Conservation (phyloP, 2,113 vertebrate genomes). For the Cyanoderma ruficeps region DNA sequence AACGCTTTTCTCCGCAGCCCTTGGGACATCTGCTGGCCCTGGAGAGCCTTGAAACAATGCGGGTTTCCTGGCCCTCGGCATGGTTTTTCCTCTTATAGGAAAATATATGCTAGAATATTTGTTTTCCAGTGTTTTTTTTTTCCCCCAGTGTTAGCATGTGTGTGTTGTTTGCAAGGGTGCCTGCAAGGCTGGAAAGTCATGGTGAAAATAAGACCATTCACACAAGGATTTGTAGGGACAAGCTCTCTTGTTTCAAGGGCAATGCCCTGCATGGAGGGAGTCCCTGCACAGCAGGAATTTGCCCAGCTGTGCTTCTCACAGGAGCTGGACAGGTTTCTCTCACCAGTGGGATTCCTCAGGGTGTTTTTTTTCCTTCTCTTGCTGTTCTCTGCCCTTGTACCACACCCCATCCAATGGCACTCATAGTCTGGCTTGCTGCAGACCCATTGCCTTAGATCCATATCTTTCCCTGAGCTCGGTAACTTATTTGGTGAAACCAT, state of each 20-base stretch:
- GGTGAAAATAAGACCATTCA: background rate
- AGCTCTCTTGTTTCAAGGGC: background rate
- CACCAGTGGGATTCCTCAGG: background rate
- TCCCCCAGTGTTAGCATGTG: background rate
- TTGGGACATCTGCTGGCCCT: conserved; percentile 28
- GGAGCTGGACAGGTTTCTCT: background rate
- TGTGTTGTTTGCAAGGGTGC: background rate
- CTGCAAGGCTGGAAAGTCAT: background rate
- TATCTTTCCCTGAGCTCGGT: background rate
- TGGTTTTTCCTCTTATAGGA: conserved; percentile 49
- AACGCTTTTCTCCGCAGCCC: background rate
- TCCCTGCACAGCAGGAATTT: background rate
- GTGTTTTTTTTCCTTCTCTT: background rate
- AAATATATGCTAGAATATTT: conserved; percentile 11
- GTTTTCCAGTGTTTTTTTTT: background rate
- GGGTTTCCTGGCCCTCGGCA: background rate
- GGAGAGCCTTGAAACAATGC: conserved; percentile 28
- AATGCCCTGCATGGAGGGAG: background rate
- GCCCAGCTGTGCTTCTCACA: background rate
- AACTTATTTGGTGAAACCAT: background rate
- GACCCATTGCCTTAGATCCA: background rate
- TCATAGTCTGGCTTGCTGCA: background rate
- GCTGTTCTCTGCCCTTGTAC: background rate
- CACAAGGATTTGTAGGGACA: background rate
- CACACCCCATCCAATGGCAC: background rate